Evolutionary conservation across 92 coral and sea anemone species (phyloP).

Genomic region (Parazoanthus atlanticus): DNA sequence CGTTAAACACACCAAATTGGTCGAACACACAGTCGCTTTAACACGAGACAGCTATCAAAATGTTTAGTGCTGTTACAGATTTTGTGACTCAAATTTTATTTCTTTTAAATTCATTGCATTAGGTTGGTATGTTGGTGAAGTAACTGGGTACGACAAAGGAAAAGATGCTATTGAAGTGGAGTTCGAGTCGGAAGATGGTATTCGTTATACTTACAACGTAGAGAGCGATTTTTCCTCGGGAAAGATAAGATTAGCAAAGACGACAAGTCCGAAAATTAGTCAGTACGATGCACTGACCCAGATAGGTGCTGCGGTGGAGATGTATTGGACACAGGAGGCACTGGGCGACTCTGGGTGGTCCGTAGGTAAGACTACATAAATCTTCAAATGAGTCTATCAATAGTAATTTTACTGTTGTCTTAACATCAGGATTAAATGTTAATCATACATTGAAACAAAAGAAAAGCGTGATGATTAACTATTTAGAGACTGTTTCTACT

Average conservation of each 20-base stretch:
- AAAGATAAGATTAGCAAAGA: conserved; percentile 21
- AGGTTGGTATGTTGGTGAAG: conserved; percentile 55
- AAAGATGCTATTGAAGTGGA: conserved; percentile 28
- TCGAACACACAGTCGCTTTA: conserved; percentile 16
- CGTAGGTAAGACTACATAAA: conserved; percentile 33
- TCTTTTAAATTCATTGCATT: too few species aligned
- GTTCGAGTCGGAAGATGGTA: conserved; percentile 37
- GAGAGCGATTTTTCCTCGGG: conserved; percentile 1
- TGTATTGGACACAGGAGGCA: conserved; percentile 45
- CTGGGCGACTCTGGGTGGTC: conserved; percentile 49
- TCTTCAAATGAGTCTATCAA: conserved; percentile 10
- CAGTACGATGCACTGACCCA: conserved; percentile 40
- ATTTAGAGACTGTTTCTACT: too few species aligned
- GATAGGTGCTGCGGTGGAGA: conserved; percentile 36
- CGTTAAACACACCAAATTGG: neutral
- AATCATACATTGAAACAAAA: too few species aligned
- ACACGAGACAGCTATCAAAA: neutral
- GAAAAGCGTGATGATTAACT: neutral
- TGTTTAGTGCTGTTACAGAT: neutral
- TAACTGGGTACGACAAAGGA: conserved; percentile 35
- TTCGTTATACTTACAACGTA: conserved; percentile 30
- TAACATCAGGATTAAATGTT: neutral
- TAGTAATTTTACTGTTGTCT: neutral
- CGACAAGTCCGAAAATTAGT: conserved; percentile 10
- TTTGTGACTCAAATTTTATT: neutral